Percentiles rank a stretch among this genome's conserved stretches.
phyloP scores from a whole-genome alignment of 30 jellyfish, hydroid and myxozoan species.

The Mastigias papua region DNA sequence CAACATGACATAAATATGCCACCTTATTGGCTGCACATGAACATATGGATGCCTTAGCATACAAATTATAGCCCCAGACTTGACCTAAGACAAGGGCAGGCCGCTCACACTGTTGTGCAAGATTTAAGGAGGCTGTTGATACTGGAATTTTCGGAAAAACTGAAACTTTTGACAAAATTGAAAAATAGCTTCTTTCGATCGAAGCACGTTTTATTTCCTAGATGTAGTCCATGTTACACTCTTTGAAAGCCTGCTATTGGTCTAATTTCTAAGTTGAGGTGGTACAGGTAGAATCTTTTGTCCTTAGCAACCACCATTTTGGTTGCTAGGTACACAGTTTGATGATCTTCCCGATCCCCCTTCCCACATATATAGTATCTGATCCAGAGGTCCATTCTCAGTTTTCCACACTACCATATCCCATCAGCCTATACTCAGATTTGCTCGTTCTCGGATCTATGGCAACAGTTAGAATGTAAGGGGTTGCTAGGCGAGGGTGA shows the following conservation, averaged over 20 bases:
- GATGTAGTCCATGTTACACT: neutral
- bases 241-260: neutral
- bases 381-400: slow-evolving; percentile 29
- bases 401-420: neutral
- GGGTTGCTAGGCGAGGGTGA: neutral
- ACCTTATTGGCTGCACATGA: slow-evolving; percentile 35
- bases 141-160: slow-evolving; percentile 2
- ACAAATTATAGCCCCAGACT: too few relatives aligned
- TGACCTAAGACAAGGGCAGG: too few relatives aligned
- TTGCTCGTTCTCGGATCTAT: neutral
- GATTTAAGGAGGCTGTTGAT: slow-evolving; percentile 15
- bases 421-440: slow-evolving; percentile 7
- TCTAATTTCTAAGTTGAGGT: neutral
- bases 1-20: slow-evolving; percentile 50
- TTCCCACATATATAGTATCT: neutral
- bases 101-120: neutral
- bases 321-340: slow-evolving; percentile 7
- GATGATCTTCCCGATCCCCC: neutral
- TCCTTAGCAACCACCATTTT: slow-evolving; percentile 20
- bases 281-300: neutral
- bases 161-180: slow-evolving; percentile 6
- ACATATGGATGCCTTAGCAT: too few relatives aligned
- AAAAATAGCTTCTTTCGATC: neutral
- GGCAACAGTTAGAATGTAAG: slow-evolving; percentile 1
- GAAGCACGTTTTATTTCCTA: slow-evolving; percentile 5